Conservation (phyloP, 2,888 invertebrate species). For the Strigamia maritima region DNA sequence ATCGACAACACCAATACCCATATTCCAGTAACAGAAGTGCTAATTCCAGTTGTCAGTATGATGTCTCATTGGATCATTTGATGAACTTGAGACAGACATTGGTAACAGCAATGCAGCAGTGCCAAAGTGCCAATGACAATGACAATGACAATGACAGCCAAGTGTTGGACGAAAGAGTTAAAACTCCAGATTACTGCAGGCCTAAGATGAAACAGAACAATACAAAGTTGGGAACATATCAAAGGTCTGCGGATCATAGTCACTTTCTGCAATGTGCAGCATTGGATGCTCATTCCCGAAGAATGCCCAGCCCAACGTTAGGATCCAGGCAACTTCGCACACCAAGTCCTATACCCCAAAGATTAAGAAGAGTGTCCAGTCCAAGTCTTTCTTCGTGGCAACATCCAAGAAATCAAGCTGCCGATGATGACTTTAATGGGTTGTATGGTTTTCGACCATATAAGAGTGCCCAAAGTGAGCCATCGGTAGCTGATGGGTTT, state of each 20-base stretch:
- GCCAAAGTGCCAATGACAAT: slow-evolving; percentile 43
- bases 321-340: slow-evolving; percentile 29
- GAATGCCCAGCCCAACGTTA: slow-evolving; percentile 36
- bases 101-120: slow-evolving; percentile 48
- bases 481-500: background rate
- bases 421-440: background rate
- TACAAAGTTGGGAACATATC: background rate
- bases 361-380: slow-evolving; percentile 33
- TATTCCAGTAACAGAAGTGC: too few relatives aligned
- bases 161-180: background rate
- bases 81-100: slow-evolving; percentile 48
- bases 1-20: slow-evolving; percentile 38
- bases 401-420: background rate
- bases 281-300: background rate
- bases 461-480: background rate
- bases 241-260: background rate
- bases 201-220: background rate
- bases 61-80: slow-evolving; percentile 47
- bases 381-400: slow-evolving; percentile 28
- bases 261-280: background rate
- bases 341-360: background rate
- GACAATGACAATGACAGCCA: background rate
- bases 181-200: background rate
- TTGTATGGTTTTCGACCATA: background rate
- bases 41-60: slow-evolving; percentile 40